These are phyloP conservation scores for Linnaemya tessellans DNA, from an alignment of 2,888 invertebrate species.

Conservation along the genomic window DNA sequence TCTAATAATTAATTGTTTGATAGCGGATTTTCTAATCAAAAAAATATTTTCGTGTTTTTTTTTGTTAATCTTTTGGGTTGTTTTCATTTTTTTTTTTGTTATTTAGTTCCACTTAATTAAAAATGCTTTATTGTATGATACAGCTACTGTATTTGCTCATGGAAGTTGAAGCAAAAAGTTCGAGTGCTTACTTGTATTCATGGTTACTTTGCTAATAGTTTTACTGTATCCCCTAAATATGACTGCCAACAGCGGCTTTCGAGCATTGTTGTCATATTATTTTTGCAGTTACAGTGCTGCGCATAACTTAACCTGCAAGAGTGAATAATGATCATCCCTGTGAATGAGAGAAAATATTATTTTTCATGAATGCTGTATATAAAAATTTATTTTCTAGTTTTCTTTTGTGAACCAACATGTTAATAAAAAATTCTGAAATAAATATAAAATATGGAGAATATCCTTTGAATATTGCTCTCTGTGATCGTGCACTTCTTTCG, in stretches of 20 bases:
- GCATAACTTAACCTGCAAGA: neutral
- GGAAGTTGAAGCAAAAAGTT: neutral
- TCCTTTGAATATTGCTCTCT: too few relatives aligned
- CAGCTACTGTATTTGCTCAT: constrained; percentile 1
- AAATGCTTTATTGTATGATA: constrained; percentile 73
- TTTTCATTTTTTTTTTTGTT: constrained; percentile 9
- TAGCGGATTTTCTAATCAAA: constrained; percentile 69
- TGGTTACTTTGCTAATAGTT: neutral
- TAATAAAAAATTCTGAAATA: too few relatives aligned
- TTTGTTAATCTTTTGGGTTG: neutral
- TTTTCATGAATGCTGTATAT: too few relatives aligned
- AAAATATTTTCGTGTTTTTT: constrained; percentile 31
- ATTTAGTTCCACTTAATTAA: constrained; percentile 80
- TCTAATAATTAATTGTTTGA: constrained; percentile 60
- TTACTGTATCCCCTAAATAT: constrained; percentile 15
- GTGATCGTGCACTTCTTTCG: too few relatives aligned
- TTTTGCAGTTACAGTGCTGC: neutral
- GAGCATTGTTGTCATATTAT: constrained; percentile 4
- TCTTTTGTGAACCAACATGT: too few relatives aligned
- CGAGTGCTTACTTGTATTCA: neutral
- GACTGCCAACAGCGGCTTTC: neutral
- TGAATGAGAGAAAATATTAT: too few relatives aligned
- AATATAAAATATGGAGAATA: too few relatives aligned
- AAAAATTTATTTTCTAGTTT: too few relatives aligned
- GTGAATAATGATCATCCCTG: too few relatives aligned